A percentile compares a stretch with the other conserved stretches of the same genome.
phyloP scores from a whole-genome alignment of 2,888 invertebrate genomes.

The Drosophila mimica region DNA sequence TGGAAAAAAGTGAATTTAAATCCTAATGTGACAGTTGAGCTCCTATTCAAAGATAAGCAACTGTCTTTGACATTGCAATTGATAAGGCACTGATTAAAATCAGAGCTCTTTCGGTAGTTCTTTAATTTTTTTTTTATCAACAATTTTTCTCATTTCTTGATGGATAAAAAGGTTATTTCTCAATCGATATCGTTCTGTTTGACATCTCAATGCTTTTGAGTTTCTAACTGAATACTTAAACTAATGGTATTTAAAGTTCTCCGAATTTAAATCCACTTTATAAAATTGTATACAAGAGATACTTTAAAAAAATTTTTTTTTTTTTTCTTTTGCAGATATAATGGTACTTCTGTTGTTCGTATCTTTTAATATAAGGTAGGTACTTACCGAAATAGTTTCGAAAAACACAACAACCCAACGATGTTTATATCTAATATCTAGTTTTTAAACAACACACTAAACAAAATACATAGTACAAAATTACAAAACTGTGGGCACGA shows the following conservation, averaged over 20 bases:
- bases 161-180: not conserved
- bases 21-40: not conserved
- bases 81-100: not conserved
- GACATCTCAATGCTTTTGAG: not conserved
- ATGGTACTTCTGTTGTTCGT: not conserved
- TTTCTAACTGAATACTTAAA: not conserved
- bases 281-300: not conserved
- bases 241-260: not conserved
- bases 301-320: not conserved
- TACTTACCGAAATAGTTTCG: conserved; percentile 61
- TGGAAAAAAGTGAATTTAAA: not conserved
- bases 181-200: not conserved
- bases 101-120: not conserved
- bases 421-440: conserved; percentile 20
- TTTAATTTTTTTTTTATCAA: not conserved
- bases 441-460: conserved; percentile 42
- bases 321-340: conserved; percentile 7
- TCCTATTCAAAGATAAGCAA: not conserved
- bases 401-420: conserved; percentile 62
- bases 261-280: not conserved
- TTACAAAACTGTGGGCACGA: conserved; percentile 80
- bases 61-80: not conserved
- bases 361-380: conserved; percentile 15
- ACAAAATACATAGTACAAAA: conserved; percentile 69
- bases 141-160: not conserved